Percentiles rank a stretch among this genome's conserved stretches.
Evolutionary conservation across 2,797 vertebrate species (phyloP).

Genomic region (Melanotaenia pygmaea): DNA sequence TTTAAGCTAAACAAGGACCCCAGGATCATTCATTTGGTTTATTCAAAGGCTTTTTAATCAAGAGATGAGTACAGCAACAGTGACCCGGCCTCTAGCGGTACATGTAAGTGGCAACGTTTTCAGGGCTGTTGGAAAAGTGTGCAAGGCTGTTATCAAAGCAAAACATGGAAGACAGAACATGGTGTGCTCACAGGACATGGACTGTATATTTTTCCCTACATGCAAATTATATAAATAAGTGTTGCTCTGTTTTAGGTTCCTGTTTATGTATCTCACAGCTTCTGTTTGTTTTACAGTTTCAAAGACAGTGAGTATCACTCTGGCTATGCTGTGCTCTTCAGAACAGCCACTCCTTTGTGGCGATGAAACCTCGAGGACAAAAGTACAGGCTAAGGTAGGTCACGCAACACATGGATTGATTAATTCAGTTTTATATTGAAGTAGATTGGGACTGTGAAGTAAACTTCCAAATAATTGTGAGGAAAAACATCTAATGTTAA

Average conservation of each 20-base stretch:
- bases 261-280: slow-evolving; percentile 17
- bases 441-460: no score
- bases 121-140: no score
- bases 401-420: background rate
- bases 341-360: background rate
- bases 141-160: background rate
- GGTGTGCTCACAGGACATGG: background rate
- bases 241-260: slow-evolving; percentile 14
- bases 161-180: background rate
- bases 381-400: fast-evolving
- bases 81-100: background rate
- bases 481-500: background rate
- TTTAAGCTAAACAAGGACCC: background rate
- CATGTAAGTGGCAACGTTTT: no score
- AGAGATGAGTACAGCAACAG: background rate
- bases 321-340: slow-evolving; percentile 73
- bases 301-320: background rate
- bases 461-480: background rate
- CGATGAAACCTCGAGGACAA: fast-evolving
- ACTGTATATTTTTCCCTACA: background rate
- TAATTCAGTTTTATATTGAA: background rate
- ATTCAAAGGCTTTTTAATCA: background rate
- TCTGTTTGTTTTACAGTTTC: slow-evolving; percentile 36
- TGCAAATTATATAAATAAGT: background rate
- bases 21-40: background rate